Percentiles rank a stretch among this genome's conserved stretches.
phyloP scores from a whole-genome alignment of 2,888 invertebrate genomes.

The Pedicia rivosa region DNA sequence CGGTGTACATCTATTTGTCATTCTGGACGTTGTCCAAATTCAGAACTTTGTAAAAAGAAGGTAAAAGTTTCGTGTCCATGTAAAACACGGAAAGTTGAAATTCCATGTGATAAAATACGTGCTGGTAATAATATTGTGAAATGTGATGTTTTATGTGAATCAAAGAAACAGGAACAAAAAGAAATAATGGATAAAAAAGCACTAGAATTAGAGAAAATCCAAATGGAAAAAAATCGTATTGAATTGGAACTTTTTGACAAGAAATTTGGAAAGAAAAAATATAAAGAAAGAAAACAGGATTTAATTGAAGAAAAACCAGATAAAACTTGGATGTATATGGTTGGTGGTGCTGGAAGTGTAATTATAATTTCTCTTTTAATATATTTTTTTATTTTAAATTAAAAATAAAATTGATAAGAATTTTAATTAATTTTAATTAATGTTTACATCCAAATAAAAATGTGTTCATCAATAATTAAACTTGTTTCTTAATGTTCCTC shows the following conservation, averaged over 20 bases:
- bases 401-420: no score
- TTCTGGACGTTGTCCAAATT: slow-evolving; percentile 47
- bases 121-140: slow-evolving; percentile 25
- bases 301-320: slow-evolving; percentile 22
- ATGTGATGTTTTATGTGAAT: slow-evolving; percentile 49
- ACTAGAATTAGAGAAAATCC: slow-evolving; percentile 30
- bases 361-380: slow-evolving; percentile 1
- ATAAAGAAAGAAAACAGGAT: slow-evolving; percentile 32
- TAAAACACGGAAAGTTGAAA: slow-evolving; percentile 56
- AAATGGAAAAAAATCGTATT: slow-evolving; percentile 49
- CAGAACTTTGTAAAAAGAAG: slow-evolving; percentile 59
- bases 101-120: slow-evolving; percentile 45
- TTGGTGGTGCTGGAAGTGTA: neutral
- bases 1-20: slow-evolving; percentile 62
- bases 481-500: no score
- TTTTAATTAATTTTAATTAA: no score
- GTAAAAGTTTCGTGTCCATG: slow-evolving; percentile 65
- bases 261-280: slow-evolving; percentile 53
- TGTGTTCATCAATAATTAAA: no score
- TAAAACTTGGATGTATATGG: neutral
- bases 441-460: no score
- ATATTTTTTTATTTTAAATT: neutral
- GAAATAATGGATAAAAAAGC: slow-evolving; percentile 38
- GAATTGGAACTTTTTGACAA: slow-evolving; percentile 64
- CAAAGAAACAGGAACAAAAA: slow-evolving; percentile 36